Base-by-base conservation (phyloP, 1,140 invertebrate genomes). In the Dreissena rostriformis region DNA sequence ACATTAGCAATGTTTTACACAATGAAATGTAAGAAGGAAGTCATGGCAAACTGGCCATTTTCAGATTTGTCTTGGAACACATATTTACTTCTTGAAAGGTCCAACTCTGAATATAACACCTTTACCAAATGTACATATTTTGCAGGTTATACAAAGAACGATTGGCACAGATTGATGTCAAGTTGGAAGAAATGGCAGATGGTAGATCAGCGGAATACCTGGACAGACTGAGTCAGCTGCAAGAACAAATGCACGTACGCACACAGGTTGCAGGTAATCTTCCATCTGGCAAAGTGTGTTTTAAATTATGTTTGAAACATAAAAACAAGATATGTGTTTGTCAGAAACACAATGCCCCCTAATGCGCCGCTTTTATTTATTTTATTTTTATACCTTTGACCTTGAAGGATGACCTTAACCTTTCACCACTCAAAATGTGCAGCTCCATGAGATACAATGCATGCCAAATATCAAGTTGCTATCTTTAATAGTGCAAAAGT, bases 161-260 rank as follows among this genome's bases (percentile, higher is more conserved):
- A 86, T 96, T 98, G 85, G 95, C 94, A 51, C 96, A 97, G 92
- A 96, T 98, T 28, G 97, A 98, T 80, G 95, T 95, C 49, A 98
- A 98, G 94, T 94, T 99, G 28, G 94, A 96, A 0, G 98, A 99
- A 94, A 96, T 99, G 14, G 95, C 95, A 75, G 95, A 96, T 8
- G 98, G 97, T 0, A 95, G 95, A 84, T 98, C 97, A 0, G 94
- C 96, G 87, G 98, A 99, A 93, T 99, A 98, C 92, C 94, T 98
- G 5, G 95, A 96, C 71, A 98, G 98, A 0, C 92, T 99, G 53
- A 95, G 96, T 89, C 95, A 97, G 67, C 94, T 99, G 53, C 96
- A 93, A 70, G 97, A 98, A 88, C 97, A 97, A 90, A 97, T 97
- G 96, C 95, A 95, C 88, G 96, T 96, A 15, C 95, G 97, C 78